Base-by-base conservation (phyloP, 1,140 invertebrate genomes). In the Drosophila miranda region DNA sequence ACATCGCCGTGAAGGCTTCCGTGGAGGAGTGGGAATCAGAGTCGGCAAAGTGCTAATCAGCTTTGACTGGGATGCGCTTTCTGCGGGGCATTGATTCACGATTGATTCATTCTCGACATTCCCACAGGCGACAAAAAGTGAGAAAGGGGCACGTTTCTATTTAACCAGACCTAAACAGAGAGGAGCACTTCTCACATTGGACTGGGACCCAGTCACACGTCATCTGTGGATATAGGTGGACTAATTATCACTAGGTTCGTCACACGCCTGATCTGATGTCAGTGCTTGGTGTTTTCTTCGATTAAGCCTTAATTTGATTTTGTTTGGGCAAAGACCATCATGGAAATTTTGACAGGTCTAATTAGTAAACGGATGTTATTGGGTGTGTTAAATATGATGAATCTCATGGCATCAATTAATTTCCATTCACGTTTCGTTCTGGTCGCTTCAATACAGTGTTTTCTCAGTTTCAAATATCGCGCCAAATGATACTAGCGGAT, bases 101-200 rank as follows among this genome's bases (percentile, higher is more conserved):
- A 68, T 42, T 56, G 64, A 68, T 26, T 68, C 62, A 56, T 23
- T 1, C 0, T 8, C n/a, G 41, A 9, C 51, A 51, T n/a, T n/a
- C 61, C 28, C 28, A 7, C 28, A 7, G 8, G 28, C 8, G 28
- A 30, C 28, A 4, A 34, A 42, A 68, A 62, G 62, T 68, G 64
- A 68, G 26, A 69, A 69, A 68, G 63, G 61, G 66, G 66, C 66
- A 69, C 66, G 66, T 34, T 48, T 56, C 19, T 38, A 68, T 68
- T 56, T 56, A 43, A 41, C 50, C 30, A 11, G 11, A 4, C 34
- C 43, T 11, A 0, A 38, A 11, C 11, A 13, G 34, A 38, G 34
- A 6, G 50, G 11, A 13, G 14, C 59, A 52, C 45, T 30, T 64
- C 50, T 16, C 51, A 68, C 30, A 68, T 68, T 34, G 14, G 7